phyloP scores from a whole-genome alignment of 1,140 invertebrate genomes.

The Wasmannia auropunctata region DNA sequence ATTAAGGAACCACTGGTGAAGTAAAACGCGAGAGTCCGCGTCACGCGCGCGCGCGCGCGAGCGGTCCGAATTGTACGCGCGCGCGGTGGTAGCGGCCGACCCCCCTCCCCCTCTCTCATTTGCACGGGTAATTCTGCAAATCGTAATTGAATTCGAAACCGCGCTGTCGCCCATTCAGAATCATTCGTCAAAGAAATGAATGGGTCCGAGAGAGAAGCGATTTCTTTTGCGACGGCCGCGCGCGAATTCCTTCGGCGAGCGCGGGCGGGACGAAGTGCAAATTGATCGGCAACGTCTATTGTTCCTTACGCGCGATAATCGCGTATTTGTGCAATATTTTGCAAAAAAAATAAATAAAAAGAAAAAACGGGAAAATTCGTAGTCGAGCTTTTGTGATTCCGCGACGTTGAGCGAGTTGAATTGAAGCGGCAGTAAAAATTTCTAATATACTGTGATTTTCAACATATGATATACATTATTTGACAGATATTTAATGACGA shows the following conservation, averaged over 20 bases:
- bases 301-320: constrained; percentile 12
- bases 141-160: constrained; percentile 74
- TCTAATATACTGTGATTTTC: not conserved
- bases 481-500: not conserved
- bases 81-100: constrained; percentile 1
- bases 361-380: not conserved
- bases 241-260: constrained; percentile 37
- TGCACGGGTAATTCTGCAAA: constrained; percentile 75
- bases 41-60: not conserved
- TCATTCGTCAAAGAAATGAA: constrained; percentile 76
- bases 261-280: constrained; percentile 65
- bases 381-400: not conserved
- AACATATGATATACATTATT: not conserved
- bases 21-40: constrained; percentile 17
- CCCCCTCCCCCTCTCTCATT: constrained; percentile 70
- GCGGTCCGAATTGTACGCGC: constrained; percentile 54
- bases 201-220: constrained; percentile 61
- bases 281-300: constrained; percentile 57
- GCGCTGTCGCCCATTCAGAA: constrained; percentile 26
- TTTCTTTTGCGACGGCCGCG: constrained; percentile 56
- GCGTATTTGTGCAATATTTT: not conserved
- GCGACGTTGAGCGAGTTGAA: not conserved
- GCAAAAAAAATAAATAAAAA: too few species aligned
- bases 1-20: constrained; percentile 62
- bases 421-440: not conserved